Conservation (phyloP, 2,888 invertebrate genomes). For the Tiliacea aurago region DNA sequence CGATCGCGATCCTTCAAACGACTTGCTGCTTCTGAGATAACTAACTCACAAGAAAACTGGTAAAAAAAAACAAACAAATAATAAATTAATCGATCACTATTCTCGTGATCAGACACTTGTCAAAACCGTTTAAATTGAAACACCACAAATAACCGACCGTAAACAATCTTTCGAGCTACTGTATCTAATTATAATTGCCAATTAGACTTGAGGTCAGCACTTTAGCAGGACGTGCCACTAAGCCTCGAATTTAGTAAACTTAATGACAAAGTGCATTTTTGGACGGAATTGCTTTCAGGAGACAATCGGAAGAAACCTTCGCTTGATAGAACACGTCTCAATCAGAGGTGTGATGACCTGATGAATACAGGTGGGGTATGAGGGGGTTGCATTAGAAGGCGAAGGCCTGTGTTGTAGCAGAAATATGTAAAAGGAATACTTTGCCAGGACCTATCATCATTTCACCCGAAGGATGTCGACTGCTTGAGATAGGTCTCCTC, state of each 20-base stretch:
- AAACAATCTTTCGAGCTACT: conserved; percentile 24
- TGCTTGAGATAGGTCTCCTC: not conserved
- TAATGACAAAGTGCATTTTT: conserved; percentile 14
- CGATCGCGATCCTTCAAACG: not conserved
- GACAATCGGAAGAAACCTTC: not conserved
- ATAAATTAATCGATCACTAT: conserved; percentile 9
- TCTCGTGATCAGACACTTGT: conserved; percentile 1
- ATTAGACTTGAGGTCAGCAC: conserved; percentile 34
- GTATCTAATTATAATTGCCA: conserved; percentile 44
- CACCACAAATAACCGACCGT: conserved; percentile 25
- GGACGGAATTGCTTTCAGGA: not conserved
- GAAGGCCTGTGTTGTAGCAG: not conserved
- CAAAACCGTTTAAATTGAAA: conserved; percentile 17
- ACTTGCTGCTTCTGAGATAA: not conserved
- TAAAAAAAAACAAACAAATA: not conserved
- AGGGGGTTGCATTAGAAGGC: not conserved
- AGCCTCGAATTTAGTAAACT: conserved; percentile 26
- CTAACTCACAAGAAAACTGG: not conserved
- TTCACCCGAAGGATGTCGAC: not conserved
- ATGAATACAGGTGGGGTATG: not conserved
- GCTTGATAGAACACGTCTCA: too few species aligned
- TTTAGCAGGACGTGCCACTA: conserved; percentile 21
- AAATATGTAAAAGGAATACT: conserved; percentile 7
- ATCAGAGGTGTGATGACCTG: too few species aligned
- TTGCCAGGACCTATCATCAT: not conserved